Base-by-base conservation (phyloP, 1,140 invertebrate species). In the Pogonomyrmex barbatus region DNA sequence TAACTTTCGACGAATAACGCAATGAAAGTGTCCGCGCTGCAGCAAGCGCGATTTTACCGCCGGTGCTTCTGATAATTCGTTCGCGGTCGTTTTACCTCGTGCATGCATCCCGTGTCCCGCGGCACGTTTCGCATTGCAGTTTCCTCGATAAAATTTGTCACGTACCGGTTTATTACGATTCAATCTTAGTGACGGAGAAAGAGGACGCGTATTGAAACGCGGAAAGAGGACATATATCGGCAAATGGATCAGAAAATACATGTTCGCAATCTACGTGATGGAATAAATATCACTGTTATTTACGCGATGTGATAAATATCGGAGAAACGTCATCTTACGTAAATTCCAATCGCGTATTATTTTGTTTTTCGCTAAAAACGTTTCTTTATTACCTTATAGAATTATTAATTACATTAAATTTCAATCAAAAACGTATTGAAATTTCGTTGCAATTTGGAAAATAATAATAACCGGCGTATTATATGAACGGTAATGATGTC, bases 151-250 rank as follows among this genome's bases (percentile, higher is more conserved):
- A 73, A 75, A 75, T 75, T 73, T 60, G 42, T 83, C 79, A 73
- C 79, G 42, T 30, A 0, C 68, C 58, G 39, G 50, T 73, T 83
- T 83, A 83, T 83, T 75, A 73, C 79, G 42, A 60, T 60, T 73
- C 67, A 73, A 73, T 83, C 42, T 50, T 36, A 50, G 12, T 14
- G 45, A 63, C 54, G 24, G 63, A 33, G 50, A 71, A n/a, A 45
- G n/a, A 47, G 50, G 36, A 24, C 24, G 24, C 24, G 24, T 24
- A 24, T 24, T 24, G 30, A 9, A 9, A 78, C 33, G 67, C 30
- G 68, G 63, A 68, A 58, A 42, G 30, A 71, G 24, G 42, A 68
- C 30, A 24, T 54, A 68, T 58, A 83, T 83, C 54, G 68, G 68
- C 42, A 60, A 83, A 83, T 14, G 79, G 68, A 83, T 82, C 79